Evolutionary conservation across 2,113 vertebrate species (phyloP), one percentile per base, ranked within the genome.

Genomic region (Nyctereutes procyonoides): DNA sequence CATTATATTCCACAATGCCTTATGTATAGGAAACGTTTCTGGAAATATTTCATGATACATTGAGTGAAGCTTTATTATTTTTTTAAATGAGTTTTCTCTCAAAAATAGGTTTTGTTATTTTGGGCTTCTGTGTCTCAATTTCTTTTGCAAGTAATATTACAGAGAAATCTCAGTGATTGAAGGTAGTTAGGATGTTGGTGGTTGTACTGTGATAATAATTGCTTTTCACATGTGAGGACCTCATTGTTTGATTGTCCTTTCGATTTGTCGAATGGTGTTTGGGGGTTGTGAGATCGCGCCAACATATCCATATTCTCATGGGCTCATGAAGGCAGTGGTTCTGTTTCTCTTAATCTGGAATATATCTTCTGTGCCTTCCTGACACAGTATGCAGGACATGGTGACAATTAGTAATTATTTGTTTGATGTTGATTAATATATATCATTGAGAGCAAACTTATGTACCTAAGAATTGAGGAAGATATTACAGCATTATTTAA

Each of bases 381-480:
- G 86, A 43, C 8, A 26, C 17, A 8, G 8, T 93, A 74, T 71
- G 55, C 76, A 51, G 84, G 30, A 63, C 71, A 56, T 88, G 17
- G 11, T 71, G 84, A 35, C 8, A 30, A 7, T 87, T 65, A 51
- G 4, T 91, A 56, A 56, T 32, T 93, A 95, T 24, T 96, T 76
- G 53, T 93, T 65, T 93, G 76, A 76, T 94, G 76, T 82, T 94
- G 71, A 88, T 30, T 91, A 63, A 55, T 87, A 7, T 87, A 32
- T 93, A 84, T 96, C 28, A 84, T 14, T 96, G 35, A 91, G 73
- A 90, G 43, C 12, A 86, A 74, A 88, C 73, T 53, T 85, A 53
- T 0, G 8, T 22, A 79, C 35, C 3, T 94, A 3, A 62, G 30
- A 60, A 73, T 51, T 3, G 0, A 88, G 51, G 89, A 83, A 88